A percentile compares a stretch with the other conserved stretches of the same genome.
Conservation (phyloP, 1,140 invertebrate species). For the Mya arenaria region DNA sequence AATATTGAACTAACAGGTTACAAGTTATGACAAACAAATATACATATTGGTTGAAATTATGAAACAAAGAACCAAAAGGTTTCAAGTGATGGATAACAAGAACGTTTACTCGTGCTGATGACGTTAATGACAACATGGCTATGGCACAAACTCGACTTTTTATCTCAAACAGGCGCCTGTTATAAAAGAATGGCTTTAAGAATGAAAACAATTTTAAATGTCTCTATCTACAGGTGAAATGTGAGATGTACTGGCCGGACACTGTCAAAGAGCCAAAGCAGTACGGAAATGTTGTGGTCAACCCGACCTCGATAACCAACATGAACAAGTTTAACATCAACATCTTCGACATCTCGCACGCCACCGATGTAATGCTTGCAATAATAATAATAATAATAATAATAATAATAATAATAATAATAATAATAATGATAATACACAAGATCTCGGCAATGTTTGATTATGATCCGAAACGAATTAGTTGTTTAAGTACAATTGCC, state of each 20-base stretch:
- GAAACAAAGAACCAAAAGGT: neutral
- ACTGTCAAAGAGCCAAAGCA: conserved; percentile 57
- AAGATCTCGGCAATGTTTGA: no score
- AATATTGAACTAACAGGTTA: no score
- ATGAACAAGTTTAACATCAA: conserved; percentile 65
- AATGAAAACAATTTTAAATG: neutral
- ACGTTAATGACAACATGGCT: neutral
- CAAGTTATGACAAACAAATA: no score
- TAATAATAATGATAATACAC: no score
- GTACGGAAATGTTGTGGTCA: conserved; percentile 67
- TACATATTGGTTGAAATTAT: neutral
- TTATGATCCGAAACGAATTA: no score
- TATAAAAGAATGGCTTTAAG: neutral
- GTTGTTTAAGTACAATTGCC: no score
- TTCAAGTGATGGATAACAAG: neutral
- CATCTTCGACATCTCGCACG: conserved; percentile 62
- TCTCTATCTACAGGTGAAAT: conserved; percentile 67
- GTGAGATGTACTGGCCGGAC: conserved; percentile 69
- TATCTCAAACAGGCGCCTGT: neutral
- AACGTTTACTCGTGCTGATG: neutral
- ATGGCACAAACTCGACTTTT: neutral
- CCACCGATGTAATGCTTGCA: no score
- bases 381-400: no score
- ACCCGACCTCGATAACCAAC: conserved; percentile 58
- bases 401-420: no score